These are phyloP conservation scores for Cheilosia scutellata DNA, from an alignment of 2,888 invertebrate species.

Conservation along the genomic window DNA sequence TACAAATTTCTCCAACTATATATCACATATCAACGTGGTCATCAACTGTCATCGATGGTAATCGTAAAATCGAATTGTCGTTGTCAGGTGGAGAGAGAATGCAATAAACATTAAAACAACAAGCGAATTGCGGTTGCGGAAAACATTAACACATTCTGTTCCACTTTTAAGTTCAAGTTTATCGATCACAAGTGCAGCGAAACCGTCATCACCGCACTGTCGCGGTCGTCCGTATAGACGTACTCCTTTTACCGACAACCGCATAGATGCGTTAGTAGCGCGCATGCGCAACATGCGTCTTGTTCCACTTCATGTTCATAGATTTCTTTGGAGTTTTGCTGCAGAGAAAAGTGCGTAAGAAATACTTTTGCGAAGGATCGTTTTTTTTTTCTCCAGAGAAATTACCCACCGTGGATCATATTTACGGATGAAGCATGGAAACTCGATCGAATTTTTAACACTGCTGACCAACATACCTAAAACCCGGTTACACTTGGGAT, in stretches of 20 bases:
- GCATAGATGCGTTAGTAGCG: conserved; percentile 20
- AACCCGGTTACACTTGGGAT: conserved; percentile 45
- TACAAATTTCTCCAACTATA: conserved; percentile 54
- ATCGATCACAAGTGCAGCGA: conserved; percentile 45
- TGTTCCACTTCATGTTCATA: conserved; percentile 63
- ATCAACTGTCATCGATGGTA: conserved; percentile 40
- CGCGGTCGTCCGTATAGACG: background rate
- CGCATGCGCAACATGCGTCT: conserved; percentile 19
- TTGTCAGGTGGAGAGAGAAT: background rate
- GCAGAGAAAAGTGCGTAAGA: conserved; percentile 23
- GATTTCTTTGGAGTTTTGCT: conserved; percentile 26
- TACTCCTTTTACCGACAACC: background rate
- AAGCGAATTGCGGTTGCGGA: conserved; percentile 59
- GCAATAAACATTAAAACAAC: conserved; percentile 61
- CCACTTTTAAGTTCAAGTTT: conserved; percentile 74
- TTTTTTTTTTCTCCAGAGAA: conserved; percentile 20
- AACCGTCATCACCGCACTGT: background rate
- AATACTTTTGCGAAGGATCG: conserved; percentile 1
- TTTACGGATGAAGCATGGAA: conserved; percentile 14
- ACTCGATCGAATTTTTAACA: conserved; percentile 49
- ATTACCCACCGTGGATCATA: conserved; percentile 45
- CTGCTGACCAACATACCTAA: conserved; percentile 27
- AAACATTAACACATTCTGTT: conserved; percentile 49
- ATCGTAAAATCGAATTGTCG: conserved; percentile 27
- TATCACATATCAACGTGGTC: conserved; percentile 20